phyloP scores from a whole-genome alignment of 2,888 invertebrate species.

The Toxonevra muliebris region DNA sequence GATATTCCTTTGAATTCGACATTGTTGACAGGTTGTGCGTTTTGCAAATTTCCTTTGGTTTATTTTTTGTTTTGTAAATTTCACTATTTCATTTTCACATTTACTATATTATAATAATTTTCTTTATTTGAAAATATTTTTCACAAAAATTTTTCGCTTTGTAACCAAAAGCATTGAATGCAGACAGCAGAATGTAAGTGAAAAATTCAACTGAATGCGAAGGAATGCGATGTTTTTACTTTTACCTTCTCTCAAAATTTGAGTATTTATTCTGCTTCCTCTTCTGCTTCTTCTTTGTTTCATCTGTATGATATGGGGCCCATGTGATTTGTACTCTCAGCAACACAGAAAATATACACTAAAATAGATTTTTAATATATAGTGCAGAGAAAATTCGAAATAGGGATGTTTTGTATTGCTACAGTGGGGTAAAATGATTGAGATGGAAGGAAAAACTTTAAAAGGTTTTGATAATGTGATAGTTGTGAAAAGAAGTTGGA shows the following conservation, averaged over 20 bases:
- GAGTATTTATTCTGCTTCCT: too few species aligned
- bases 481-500: too few species aligned
- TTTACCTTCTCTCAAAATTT: constrained; percentile 13
- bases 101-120: neutral
- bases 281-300: too few species aligned
- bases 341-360: neutral
- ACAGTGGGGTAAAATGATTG: neutral
- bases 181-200: constrained; percentile 37
- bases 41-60: neutral
- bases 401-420: constrained; percentile 10
- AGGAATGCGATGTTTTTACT: constrained; percentile 35
- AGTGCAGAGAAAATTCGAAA: constrained; percentile 20
- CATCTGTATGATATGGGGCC: neutral
- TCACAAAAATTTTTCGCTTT: too few species aligned
- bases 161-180: neutral
- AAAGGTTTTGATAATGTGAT: too few species aligned
- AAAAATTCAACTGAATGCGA: constrained; percentile 47
- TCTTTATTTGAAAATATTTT: neutral
- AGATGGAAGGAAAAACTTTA: neutral
- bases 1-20: constrained; percentile 35
- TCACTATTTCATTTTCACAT: neutral
- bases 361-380: constrained; percentile 12
- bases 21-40: constrained; percentile 17
- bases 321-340: constrained; percentile 6
- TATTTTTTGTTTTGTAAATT: neutral